A percentile compares a stretch with the other conserved stretches of the same genome.
Conservation (phyloP, 1,140 invertebrate species). For the Chelonus insularis region DNA sequence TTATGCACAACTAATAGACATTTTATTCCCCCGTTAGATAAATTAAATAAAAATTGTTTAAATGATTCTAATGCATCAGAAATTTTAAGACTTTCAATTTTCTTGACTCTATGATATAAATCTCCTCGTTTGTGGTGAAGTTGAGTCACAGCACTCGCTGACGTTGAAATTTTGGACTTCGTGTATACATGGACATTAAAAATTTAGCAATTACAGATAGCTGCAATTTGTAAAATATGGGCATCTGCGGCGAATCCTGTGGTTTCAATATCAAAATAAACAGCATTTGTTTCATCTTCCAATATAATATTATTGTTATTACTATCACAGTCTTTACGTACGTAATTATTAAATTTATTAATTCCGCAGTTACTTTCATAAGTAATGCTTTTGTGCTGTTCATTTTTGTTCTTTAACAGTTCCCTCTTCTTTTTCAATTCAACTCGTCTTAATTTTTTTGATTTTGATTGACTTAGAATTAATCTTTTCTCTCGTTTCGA, state of each 20-base stretch:
- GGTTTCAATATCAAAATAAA: conserved; percentile 23
- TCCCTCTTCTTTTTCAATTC: neutral
- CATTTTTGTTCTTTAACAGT: neutral
- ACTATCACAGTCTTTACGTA: neutral
- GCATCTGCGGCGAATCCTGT: conserved; percentile 1
- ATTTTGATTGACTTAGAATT: neutral
- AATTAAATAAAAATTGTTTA: neutral
- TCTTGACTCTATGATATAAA: neutral
- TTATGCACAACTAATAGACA: neutral
- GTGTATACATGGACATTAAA: neutral
- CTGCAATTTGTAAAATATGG: conserved; percentile 22
- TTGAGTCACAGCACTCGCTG: neutral
- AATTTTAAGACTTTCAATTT: neutral
- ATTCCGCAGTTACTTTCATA: neutral
- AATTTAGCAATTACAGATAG: neutral
- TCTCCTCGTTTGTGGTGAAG: neutral
- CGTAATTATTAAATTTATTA: neutral
- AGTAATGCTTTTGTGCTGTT: neutral
- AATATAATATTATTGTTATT: conserved; percentile 6
- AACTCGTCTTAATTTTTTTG: neutral
- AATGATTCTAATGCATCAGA: neutral
- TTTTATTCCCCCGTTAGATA: neutral
- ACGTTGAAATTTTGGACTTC: neutral
- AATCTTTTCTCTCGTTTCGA: conserved; percentile 4
- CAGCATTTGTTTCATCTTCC: conserved; percentile 1